Conservation (phyloP, 2,888 invertebrate genomes). For the Drosophila peninsularis region DNA sequence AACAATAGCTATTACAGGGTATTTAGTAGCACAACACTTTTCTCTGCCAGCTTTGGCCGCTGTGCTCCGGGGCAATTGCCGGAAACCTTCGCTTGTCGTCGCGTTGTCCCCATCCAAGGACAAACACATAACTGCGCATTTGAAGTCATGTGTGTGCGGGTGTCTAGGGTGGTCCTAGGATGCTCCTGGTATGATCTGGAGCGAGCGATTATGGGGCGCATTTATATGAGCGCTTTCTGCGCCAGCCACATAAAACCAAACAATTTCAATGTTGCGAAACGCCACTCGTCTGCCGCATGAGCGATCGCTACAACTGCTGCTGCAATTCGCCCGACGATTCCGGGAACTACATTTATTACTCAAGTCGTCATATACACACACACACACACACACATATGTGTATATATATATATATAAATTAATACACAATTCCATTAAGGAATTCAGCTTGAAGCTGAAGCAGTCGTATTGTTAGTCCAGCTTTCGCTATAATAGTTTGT, state of each 20-base stretch:
- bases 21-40: not conserved
- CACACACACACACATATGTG: slow-evolving; percentile 1
- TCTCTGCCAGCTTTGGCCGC: not conserved
- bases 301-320: slow-evolving; percentile 66
- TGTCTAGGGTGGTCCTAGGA: not conserved
- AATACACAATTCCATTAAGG: slow-evolving; percentile 25
- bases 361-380: not conserved
- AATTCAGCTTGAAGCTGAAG: slow-evolving; percentile 2
- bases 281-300: slow-evolving; percentile 40
- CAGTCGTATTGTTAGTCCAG: not conserved
- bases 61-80: slow-evolving; percentile 42
- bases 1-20: not conserved
- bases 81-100: slow-evolving; percentile 61
- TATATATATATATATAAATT: slow-evolving; percentile 18
- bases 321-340: slow-evolving; percentile 24
- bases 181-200: not conserved
- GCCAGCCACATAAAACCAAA: slow-evolving; percentile 32
- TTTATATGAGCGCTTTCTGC: slow-evolving; percentile 17
- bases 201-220: not conserved
- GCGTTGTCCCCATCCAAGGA: slow-evolving; percentile 47
- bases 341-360: not conserved
- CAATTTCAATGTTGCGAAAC: slow-evolving; percentile 38
- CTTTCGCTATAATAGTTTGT: slow-evolving; percentile 55
- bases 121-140: slow-evolving; percentile 46
- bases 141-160: slow-evolving; percentile 16